A percentile compares a stretch with the other conserved stretches of the same genome.
These are phyloP conservation scores for Caenorhabditis auriculariae DNA, from an alignment of 2,888 invertebrate species.

Conservation along the genomic window DNA sequence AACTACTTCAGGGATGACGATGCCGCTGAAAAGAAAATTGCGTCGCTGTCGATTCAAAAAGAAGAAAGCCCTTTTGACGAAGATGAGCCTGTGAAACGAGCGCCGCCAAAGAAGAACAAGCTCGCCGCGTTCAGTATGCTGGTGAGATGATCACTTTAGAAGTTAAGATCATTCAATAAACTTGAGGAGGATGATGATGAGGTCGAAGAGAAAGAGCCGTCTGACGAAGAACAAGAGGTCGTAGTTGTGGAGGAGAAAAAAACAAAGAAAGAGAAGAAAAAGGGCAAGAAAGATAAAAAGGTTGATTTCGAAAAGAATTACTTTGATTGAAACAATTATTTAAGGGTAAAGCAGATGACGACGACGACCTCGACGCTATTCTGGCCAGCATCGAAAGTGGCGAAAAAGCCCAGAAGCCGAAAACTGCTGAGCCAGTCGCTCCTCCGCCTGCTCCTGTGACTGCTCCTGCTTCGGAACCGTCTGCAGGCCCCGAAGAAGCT, in stretches of 20 bases:
- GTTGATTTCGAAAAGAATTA: slow-evolving; percentile 3
- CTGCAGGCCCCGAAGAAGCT: slow-evolving; percentile 8
- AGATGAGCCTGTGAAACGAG: slow-evolving; percentile 25
- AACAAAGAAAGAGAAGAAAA: slow-evolving; percentile 22
- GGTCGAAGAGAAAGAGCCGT: slow-evolving; percentile 18
- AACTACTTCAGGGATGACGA: slow-evolving; percentile 44
- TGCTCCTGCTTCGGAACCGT: no score
- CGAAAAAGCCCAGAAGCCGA: slow-evolving; percentile 11
- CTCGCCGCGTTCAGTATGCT: slow-evolving; percentile 27
- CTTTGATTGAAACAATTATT: not conserved
- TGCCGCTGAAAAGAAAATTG: slow-evolving; percentile 40
- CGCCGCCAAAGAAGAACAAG: slow-evolving; percentile 14
- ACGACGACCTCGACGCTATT: slow-evolving; percentile 53
- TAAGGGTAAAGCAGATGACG: slow-evolving; percentile 27
- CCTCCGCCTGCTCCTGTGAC: slow-evolving; percentile 3
- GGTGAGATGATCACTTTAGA: slow-evolving; percentile 11
- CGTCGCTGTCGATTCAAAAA: slow-evolving; percentile 22
- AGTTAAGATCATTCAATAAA: slow-evolving; percentile 25
- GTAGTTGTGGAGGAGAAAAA: slow-evolving; percentile 17
- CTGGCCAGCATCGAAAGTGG: slow-evolving; percentile 31
- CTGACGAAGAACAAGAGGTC: slow-evolving; percentile 24
- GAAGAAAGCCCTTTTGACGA: slow-evolving; percentile 34
- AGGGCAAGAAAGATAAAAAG: slow-evolving; percentile 13
- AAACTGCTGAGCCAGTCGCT: slow-evolving; percentile 1
- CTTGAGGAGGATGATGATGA: slow-evolving; percentile 17